These are phyloP conservation scores for Hedya salicella DNA, from an alignment of 2,888 invertebrate genomes.

Conservation along the genomic window DNA sequence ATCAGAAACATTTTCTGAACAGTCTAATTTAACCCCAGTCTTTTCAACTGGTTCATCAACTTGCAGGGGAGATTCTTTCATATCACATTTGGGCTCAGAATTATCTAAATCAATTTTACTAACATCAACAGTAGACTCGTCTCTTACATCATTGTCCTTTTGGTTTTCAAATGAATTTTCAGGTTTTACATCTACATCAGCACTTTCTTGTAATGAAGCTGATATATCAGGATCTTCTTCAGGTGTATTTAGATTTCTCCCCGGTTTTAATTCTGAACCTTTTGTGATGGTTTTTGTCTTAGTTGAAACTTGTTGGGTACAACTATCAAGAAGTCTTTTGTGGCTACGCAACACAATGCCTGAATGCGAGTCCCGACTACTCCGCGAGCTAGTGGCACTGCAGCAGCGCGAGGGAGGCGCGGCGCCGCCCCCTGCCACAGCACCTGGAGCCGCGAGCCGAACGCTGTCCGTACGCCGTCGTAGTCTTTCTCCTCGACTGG, in stretches of 20 bases:
- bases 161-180: slow-evolving; percentile 58
- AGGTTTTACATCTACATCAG: slow-evolving; percentile 57
- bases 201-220: slow-evolving; percentile 59
- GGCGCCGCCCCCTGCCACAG: slow-evolving; percentile 65
- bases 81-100: slow-evolving; percentile 64
- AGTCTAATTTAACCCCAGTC: slow-evolving; percentile 56
- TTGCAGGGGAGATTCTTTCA: slow-evolving; percentile 73
- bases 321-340: slow-evolving; percentile 80
- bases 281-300: slow-evolving; percentile 67
- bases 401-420: slow-evolving; percentile 73
- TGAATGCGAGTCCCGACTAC: slow-evolving; percentile 76
- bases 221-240: slow-evolving; percentile 67
- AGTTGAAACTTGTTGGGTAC: slow-evolving; percentile 60
- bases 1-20: slow-evolving; percentile 56
- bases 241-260: slow-evolving; percentile 62
- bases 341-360: slow-evolving; percentile 87
- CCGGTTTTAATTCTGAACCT: slow-evolving; percentile 63
- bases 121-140: slow-evolving; percentile 55
- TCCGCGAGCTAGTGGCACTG: slow-evolving; percentile 80
- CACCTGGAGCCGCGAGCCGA: slow-evolving; percentile 61
- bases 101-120: slow-evolving; percentile 58
- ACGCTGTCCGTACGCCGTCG: slow-evolving; percentile 69
- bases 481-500: slow-evolving; percentile 72
- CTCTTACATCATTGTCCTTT: slow-evolving; percentile 55
- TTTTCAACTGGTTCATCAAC: slow-evolving; percentile 57